These are phyloP conservation scores for Acestrorhynchus altus DNA, from an alignment of 2,797 vertebrate species.

Conservation along the genomic window DNA sequence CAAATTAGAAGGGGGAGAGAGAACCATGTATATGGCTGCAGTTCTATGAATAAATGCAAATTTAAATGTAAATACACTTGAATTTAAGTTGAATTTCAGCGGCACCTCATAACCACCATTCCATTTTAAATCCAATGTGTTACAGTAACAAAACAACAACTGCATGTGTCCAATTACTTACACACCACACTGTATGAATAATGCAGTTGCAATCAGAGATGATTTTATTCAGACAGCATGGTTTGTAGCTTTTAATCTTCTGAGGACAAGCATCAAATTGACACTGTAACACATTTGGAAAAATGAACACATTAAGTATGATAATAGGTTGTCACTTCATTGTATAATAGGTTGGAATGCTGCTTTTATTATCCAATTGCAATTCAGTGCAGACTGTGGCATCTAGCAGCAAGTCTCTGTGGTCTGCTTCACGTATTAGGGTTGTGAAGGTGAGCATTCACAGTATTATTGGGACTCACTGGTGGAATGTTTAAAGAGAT, in stretches of 20 bases:
- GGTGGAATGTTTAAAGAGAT: background rate
- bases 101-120: background rate
- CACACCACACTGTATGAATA: background rate
- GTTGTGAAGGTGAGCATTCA: background rate
- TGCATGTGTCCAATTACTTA: background rate
- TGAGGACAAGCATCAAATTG: background rate
- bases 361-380: constrained; percentile 7
- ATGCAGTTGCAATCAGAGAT: background rate
- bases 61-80: background rate
- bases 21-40: too few relatives aligned
- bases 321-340: constrained; percentile 13
- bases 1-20: too few relatives aligned
- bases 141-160: background rate
- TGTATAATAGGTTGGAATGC: background rate
- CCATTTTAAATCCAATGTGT: background rate
- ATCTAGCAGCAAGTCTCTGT: background rate
- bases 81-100: background rate
- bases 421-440: too few relatives aligned
- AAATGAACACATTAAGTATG: background rate
- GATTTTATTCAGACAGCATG: background rate
- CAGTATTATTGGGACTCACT: background rate
- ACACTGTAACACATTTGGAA: constrained; percentile 12
- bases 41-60: background rate
- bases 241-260: background rate
- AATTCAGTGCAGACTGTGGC: background rate